Percentiles rank a stretch among this genome's conserved stretches.
Evolutionary conservation across 2,113 vertebrate species (phyloP).

Genomic region (Etia nguti): DNA sequence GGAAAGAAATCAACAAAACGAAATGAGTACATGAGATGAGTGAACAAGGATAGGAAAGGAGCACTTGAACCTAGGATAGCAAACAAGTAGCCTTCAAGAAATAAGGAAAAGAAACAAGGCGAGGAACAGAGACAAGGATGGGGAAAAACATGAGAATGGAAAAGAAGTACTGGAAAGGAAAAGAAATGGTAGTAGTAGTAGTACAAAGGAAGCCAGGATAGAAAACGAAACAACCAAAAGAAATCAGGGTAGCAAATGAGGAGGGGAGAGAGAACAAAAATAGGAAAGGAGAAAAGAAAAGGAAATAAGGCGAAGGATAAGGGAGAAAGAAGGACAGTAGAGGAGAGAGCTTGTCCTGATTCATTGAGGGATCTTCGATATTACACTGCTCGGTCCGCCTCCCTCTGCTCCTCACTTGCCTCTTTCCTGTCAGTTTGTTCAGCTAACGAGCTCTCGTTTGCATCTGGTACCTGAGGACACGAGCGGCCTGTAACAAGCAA

Average conservation of each 20-base stretch:
- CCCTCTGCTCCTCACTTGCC: neutral
- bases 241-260: neutral
- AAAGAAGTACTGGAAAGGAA: neutral
- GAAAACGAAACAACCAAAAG: neutral
- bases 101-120: neutral
- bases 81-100: neutral
- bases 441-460: neutral
- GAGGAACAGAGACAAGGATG: neutral
- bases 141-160: neutral
- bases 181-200: neutral
- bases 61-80: neutral
- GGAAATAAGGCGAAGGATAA: neutral
- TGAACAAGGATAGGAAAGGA: neutral
- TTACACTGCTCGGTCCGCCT: neutral
- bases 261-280: neutral
- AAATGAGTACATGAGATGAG: neutral
- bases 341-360: neutral
- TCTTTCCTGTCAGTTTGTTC: neutral
- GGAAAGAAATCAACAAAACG: neutral
- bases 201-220: neutral
- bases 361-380: neutral
- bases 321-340: neutral
- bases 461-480: neutral
- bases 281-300: neutral
- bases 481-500: neutral